Evolutionary conservation across 2,888 invertebrate genomes (phyloP), one percentile per base, ranked within the genome.

Genomic region (Luperina testacea): DNA sequence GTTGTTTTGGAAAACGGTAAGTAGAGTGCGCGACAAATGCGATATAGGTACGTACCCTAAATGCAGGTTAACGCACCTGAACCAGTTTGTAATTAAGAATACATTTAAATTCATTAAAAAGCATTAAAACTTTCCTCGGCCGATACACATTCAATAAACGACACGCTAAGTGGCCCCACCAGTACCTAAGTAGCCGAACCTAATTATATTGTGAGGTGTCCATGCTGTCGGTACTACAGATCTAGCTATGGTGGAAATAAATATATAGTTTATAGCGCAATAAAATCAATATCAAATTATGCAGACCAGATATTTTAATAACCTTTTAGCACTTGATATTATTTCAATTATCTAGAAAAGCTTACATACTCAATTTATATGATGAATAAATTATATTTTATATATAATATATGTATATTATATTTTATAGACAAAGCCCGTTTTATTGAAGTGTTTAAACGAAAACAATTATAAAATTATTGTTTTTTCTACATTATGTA

Each of bases 51-150:
- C 77, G 77, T 89, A 89, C 90, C 91, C 90, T 92, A 92, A 94
- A 92, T 93, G 89, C 92, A 92, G 95, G 94, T 95, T 94, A 94
- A 94, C 91, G 95, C 92, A 94, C 94, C 91, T 94, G 94, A 94
- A 95, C 96, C 96, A 94, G 96, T 96, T 95, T 91, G 93, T 95
- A 96, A 96, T 96, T 96, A 95, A 96, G 95, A 95, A 93, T 94
- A 92, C 94, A 95, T 96, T 96, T 94, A 95, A 96, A 96, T 96
- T 96, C 95, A 96, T 96, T 96, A 95, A 95, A 95, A 94, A 94
- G 93, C 93, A 92, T 94, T 94, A 94, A 94, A 95, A 95, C 94
- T 95, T 95, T 95, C 94, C 91, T 94, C 91, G 78, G 87, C 88
- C 89, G 93, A 93, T 92, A 94, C 92, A 92, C 89, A 91, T 92